phyloP scores from a whole-genome alignment of 2,113 vertebrate genomes.

The Herpailurus yagouaroundi region DNA sequence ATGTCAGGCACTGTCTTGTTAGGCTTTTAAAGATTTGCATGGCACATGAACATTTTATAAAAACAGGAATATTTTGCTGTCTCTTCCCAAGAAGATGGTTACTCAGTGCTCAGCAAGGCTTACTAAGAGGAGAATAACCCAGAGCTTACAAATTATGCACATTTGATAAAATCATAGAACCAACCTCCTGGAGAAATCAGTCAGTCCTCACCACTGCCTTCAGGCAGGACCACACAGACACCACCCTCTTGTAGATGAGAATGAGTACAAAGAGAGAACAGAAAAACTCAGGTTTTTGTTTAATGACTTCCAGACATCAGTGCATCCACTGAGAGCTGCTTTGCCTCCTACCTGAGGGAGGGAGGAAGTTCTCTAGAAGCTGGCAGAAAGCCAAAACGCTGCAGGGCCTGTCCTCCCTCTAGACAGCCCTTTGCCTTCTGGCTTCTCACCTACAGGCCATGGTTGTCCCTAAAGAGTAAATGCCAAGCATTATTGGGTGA shows the following conservation, averaged over 20 bases:
- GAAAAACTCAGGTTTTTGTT: not conserved
- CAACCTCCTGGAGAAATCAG: not conserved
- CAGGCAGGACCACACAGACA: constrained; percentile 42
- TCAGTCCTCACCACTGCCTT: not conserved
- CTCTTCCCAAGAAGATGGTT: not conserved
- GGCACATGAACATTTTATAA: not conserved
- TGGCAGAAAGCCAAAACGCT: not conserved
- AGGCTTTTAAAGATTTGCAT: not conserved
- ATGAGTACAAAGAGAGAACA: not conserved
- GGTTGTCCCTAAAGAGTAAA: not conserved
- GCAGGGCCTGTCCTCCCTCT: too few relatives aligned
- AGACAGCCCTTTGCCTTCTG: not conserved
- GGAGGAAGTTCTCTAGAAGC: not conserved
- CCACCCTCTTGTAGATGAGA: not conserved
- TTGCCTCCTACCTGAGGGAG: not conserved
- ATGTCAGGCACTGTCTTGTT: not conserved
- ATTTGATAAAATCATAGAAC: not conserved
- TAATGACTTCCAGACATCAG: constrained; percentile 2
- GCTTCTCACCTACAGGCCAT: not conserved
- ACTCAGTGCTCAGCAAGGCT: not conserved
- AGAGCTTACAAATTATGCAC: not conserved
- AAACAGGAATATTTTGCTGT: not conserved
- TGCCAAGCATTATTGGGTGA: too few relatives aligned
- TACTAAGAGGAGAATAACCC: constrained; percentile 1
- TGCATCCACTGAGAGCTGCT: not conserved